Conservation (phyloP, 2,113 vertebrate genomes). For the Gobius niger region DNA sequence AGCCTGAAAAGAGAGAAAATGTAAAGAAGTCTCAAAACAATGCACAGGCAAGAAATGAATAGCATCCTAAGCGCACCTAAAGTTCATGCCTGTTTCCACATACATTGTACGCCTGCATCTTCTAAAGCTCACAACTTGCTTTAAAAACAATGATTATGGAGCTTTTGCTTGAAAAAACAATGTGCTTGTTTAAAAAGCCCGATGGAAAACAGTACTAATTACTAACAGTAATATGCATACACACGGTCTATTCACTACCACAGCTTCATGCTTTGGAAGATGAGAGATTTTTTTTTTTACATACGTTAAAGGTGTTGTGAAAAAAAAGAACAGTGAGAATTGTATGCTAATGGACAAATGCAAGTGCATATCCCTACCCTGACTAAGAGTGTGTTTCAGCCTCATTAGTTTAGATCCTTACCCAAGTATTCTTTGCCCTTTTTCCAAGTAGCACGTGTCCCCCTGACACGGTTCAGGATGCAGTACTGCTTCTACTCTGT, state of each 20-base stretch:
- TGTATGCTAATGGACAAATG: constrained; percentile 47
- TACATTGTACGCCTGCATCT: constrained; percentile 27
- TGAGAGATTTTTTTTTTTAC: constrained; percentile 33
- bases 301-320: constrained; percentile 28
- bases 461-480: no score
- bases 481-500: no score
- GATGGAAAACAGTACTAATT: not conserved
- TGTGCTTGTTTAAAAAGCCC: not conserved
- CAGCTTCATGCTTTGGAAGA: constrained; percentile 14
- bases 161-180: not conserved
- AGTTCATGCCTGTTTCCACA: not conserved
- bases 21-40: not conserved
- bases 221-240: not conserved
- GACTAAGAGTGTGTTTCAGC: not conserved
- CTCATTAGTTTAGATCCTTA: not conserved
- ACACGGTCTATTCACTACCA: not conserved
- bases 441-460: no score
- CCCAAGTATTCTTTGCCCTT: no score
- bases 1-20: constrained; percentile 4
- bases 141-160: not conserved
- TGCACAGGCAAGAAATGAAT: not conserved
- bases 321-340: no score
- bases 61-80: not conserved
- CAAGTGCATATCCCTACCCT: no score
- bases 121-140: constrained; percentile 12